A percentile compares a stretch with the other conserved stretches of the same genome.
These are phyloP conservation scores for Pungitius pungitius DNA, from an alignment of 2,113 vertebrate species.

Conservation along the genomic window DNA sequence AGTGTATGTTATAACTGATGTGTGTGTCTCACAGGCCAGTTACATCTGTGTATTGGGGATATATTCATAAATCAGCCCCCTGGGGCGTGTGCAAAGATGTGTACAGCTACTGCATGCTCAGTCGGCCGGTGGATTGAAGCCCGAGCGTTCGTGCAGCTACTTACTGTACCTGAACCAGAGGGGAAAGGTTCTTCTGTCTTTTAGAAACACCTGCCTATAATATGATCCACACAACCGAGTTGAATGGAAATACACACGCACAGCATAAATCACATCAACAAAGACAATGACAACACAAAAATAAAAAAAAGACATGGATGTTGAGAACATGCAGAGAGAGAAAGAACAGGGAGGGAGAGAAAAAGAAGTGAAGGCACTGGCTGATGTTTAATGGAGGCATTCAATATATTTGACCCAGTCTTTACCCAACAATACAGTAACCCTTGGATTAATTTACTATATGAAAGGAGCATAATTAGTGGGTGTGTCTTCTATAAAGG, in stretches of 20 bases:
- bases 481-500: slow-evolving; percentile 18
- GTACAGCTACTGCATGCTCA: slow-evolving; percentile 68
- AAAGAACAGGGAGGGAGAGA: slow-evolving; percentile 60
- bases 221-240: slow-evolving; percentile 75
- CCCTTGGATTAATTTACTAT: slow-evolving; percentile 20
- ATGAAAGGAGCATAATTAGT: slow-evolving; percentile 16
- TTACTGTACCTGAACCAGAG: slow-evolving; percentile 86
- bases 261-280: slow-evolving; percentile 57
- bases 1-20: not conserved
- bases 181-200: slow-evolving; percentile 81
- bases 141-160: slow-evolving; percentile 70
- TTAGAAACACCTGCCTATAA: slow-evolving; percentile 81
- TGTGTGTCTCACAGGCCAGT: not conserved
- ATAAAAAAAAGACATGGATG: slow-evolving; percentile 53
- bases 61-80: slow-evolving; percentile 26
- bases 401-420: slow-evolving; percentile 44
- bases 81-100: slow-evolving; percentile 31
- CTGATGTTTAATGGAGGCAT: slow-evolving; percentile 64
- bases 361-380: slow-evolving; percentile 69
- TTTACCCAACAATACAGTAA: slow-evolving; percentile 39
- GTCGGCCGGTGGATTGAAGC: slow-evolving; percentile 59
- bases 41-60: not conserved
- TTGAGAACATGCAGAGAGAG: slow-evolving; percentile 72
- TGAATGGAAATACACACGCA: slow-evolving; percentile 71
- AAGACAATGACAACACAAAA: slow-evolving; percentile 57